Evolutionary conservation across 64 coral and sea anemone species (phyloP), one percentile per base, ranked within the genome.

Genomic region (Montipora foliosa): DNA sequence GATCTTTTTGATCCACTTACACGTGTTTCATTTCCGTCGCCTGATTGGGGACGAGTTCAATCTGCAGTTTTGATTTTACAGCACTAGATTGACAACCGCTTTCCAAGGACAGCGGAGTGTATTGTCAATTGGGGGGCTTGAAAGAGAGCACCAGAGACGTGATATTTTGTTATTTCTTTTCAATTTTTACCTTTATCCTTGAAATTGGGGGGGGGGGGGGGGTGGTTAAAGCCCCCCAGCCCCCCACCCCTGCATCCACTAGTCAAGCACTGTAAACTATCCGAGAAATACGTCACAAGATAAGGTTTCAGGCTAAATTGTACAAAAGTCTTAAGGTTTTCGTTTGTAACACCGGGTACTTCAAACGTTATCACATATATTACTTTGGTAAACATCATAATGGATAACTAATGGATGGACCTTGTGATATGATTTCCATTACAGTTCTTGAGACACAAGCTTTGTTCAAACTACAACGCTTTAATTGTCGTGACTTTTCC

Each of bases 361-460:
- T 72, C 69, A 72, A 72, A 72, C 69, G 9, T 72, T 72, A 72
- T 72, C 69, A 72, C 22, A 5, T 72, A 72, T 72, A 72, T 72
- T 25, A 72, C 69, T 72, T 72, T 72, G 69, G 21, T 72, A 72
- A 72, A 72, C 69, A 72, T 72, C 69, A 25, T 72, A 72, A 72
- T 72, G 69, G 69, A 72, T 72, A 72, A 72, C 22, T 72, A 72
- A 72, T 72, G 69, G 69, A 22, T 72, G 69, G 69, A 72, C 69
- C 69, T 72, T 16, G 69, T 72, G 69, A 72, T 72, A 72, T 72
- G 69, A 72, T 72, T 72, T 72, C 69, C 9, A 16, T 72, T 72
- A 72, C 69, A 72, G 69, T 72, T 72, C 69, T 72, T 72, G 69
- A 72, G 69, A 72, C 69, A 72, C 69, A 72, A 72, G 69, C 69